Evolutionary conservation across 2,888 invertebrate genomes (phyloP), one percentile per base, ranked within the genome.

Genomic region (Autographa pulchrina): DNA sequence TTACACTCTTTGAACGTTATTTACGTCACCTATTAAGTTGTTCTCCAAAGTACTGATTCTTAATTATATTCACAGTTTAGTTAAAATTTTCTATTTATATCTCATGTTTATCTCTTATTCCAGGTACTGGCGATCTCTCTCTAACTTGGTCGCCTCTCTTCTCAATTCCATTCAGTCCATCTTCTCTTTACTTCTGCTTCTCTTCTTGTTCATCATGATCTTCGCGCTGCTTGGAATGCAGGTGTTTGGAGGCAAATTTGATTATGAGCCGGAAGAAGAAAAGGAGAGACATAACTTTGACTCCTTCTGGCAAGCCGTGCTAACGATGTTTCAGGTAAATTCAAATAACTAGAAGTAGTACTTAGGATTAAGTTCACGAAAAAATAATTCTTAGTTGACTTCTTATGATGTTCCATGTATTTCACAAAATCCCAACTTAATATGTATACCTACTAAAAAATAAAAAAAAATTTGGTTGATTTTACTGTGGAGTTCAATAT

Each of bases 201-300:
- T 99, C 84, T 99, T 99, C 96, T 97, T 99, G 77, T 99, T 99
- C 96, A 99, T 99, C 95, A 99, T 99, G 92, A 99, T 99, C 94
- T 99, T 99, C 94, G 99, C 99, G 25, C 96, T 99, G 74, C 97
- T 99, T 68, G 99, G 99, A 71, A 99, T 99, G 99, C 99, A 99
- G 96, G 98, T 99, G 56, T 99, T 99, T 94, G 99, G 99, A 74
- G 99, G 99, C 60, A 98, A 97, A 94, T 99, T 99, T 93, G 99
- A 99, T 94, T 98, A 98, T 92, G 97, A 97, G 67, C 96, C 97
- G 8, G 97, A 97, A 59, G 97, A 97, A 76, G 98, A 98, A 82
- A 99, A 99, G 90, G 98, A 99, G 67, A 97, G 99, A 70, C 98
- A 98, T 89, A 99, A 99, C 96, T 99, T 99, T 92, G 99, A 99